Base-by-base conservation (phyloP, 1,140 invertebrate genomes). In the Eurosta solidaginis region DNA sequence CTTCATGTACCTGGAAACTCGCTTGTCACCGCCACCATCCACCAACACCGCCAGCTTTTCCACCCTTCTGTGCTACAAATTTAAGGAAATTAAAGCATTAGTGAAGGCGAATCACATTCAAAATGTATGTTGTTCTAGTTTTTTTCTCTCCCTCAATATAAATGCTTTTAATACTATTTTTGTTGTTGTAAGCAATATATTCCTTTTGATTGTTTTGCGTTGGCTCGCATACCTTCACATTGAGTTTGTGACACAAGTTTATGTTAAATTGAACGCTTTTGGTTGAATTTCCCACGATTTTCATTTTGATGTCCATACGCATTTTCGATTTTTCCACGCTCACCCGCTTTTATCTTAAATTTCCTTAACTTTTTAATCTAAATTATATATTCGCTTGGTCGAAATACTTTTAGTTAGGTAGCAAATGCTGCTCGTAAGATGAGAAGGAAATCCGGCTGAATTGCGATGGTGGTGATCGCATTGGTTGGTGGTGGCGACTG, bases 271-370 rank as follows among this genome's bases (percentile, higher is more conserved):
- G 40, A 36, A 33, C 59, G 33, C 59, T 40, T 68, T 68, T 68
- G 59, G 33, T 68, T 68, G 59, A 22, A 22, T 68, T 68, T 68
- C 59, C 59, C 59, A 68, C 59, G 59, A 36, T 68, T 68, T 40
- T 36, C 33, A 20, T 68, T 36, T 29, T 68, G 59, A 68, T 68
- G 36, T 68, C 7, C 33, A 22, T 10, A n/a, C n/a, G n/a, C n/a
- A n/a, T n/a, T n/a, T 17, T 27, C 59, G 36, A 22, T 25, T 33
- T 68, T 22, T 9, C 27, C 27, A 33, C 20, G 59, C 59, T 29
- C 59, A 68, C 59, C 59, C 59, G 33, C n/a, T 52, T 52, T 52
- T 47, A 47, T n/a, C 45, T 52, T 52, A 22, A 52, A 52, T 52
- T 52, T 52, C 10, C 49, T 52, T 52, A 52, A n/a, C 33, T 29